phyloP scores from a whole-genome alignment of 2,888 invertebrate genomes.

The Drosophila mimetica region DNA sequence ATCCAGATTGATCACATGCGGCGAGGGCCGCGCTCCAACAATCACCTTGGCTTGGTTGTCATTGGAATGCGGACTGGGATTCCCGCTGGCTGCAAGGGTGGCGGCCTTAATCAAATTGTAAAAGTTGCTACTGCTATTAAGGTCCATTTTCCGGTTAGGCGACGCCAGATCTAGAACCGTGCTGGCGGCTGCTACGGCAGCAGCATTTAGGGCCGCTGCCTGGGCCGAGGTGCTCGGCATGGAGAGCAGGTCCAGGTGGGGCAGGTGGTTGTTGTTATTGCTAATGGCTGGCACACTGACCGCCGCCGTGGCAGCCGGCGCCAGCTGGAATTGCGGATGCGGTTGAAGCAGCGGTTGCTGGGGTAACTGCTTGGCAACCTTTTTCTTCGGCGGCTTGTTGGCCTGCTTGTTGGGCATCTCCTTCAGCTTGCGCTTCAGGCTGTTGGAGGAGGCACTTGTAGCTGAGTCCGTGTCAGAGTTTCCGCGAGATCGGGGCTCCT shows the following conservation, averaged over 20 bases:
- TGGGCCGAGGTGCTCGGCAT: conserved; percentile 63
- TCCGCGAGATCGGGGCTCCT: conserved; percentile 72
- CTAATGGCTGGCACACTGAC: conserved; percentile 43
- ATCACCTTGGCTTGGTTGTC: conserved; percentile 68
- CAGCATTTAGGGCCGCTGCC: conserved; percentile 60
- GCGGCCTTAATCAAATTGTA: conserved; percentile 73
- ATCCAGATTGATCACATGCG: conserved; percentile 83
- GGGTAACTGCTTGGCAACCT: conserved; percentile 31
- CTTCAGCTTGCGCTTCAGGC: conserved; percentile 62
- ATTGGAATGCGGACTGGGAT: conserved; percentile 20
- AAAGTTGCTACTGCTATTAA: conserved; percentile 65
- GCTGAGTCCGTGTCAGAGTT: conserved; percentile 82
- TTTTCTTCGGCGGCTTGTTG: conserved; percentile 61
- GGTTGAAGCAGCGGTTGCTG: conserved; percentile 10
- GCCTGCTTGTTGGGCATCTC: conserved; percentile 23
- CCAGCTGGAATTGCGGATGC: conserved; percentile 28
- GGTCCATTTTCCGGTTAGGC: conserved; percentile 80
- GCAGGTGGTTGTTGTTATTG: conserved; percentile 30
- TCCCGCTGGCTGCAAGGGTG: conserved; percentile 32
- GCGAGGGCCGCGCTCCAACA: conserved; percentile 46
- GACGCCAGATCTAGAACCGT: conserved; percentile 69
- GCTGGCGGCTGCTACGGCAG: conserved; percentile 48
- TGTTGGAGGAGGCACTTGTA: conserved; percentile 76
- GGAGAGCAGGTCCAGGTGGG: conserved; percentile 51
- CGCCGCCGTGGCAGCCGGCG: conserved; percentile 42